Evolutionary conservation across 1,140 invertebrate genomes (phyloP), one percentile per base, ranked within the genome.

Genomic region (Bradysia coprophila): DNA sequence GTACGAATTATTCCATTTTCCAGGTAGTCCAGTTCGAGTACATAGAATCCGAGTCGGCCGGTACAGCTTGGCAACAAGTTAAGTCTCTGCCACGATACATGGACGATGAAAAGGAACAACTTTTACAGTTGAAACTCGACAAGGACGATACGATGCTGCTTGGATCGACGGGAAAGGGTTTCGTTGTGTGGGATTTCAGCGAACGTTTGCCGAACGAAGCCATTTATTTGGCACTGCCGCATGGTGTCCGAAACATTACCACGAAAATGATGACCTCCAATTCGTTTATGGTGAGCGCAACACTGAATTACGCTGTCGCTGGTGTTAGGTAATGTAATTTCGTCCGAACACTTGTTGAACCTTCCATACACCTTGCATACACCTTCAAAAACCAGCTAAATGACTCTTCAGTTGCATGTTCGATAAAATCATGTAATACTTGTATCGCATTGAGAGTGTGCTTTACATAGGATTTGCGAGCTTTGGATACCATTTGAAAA

Each of bases 201-300:
- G 43, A 49, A 21, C 49, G 52, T 16, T 52, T 63, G 4, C 50
- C 50, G 9, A 49, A 56, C 16, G 65, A 71, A 48, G 75, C 76
- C 4, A 69, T 80, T 45, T 74, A 81, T 8, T 57, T 95, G 11
- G 68, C 71, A 24, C 61, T 96, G 18, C 91, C 91, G 0, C 83
- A 91, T 48, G 88, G 87, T 0, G 84, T 91, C 3, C 66, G 90
- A 38, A 96, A 96, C 56, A 96, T 96, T 40, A 87, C 83, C 8
- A 91, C 86, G 0, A 85, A 78, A 55, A 79, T 88, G 63, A 73
- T 90, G 50, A 73, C 75, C 44, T 91, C 87, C 0, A 93, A 91
- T 56, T 89, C 87, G 0, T 78, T 92, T 24, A 88, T 92, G 64
- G 69, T 97, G 40, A 92, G 88, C 48, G 84, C 82, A 34, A 79